Base-by-base conservation (phyloP, 2,797 vertebrate genomes). In the Nannoperca obscura region DNA sequence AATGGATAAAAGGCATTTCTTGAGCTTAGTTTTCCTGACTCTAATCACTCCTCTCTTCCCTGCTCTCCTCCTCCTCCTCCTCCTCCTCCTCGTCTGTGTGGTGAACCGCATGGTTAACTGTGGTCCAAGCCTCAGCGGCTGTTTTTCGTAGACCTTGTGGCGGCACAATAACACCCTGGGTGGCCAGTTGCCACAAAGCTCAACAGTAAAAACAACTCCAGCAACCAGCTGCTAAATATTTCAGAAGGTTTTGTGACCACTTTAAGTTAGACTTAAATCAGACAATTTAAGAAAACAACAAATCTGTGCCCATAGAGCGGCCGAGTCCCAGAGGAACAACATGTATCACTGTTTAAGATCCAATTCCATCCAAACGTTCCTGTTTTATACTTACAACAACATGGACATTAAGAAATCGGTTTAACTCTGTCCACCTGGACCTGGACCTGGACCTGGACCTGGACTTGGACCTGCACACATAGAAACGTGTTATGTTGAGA, bases 101-200 rank as follows among this genome's bases (percentile, higher is more conserved):
- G 84, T 71, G 52, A 71, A 68, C 84, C 88, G 66, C 81, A 76
- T 54, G 24, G 71, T 80, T 78, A 81, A 67, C 71, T 78, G 86
- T 7, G 79, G 85, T 73, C 71, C 46, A 46, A 80, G 65, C 64
- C 77, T 58, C 65, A 66, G 59, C 20, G 55, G 66, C 79, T 78
- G 84, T 82, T 88, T 82, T 76, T 82, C 61, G 50, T 64, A 84
- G 79, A 76, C 83, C 76, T 86, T 24, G 60, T 76, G 75, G 82
- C 82, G 53, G 82, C 78, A 75, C 71, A 80, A 42, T 79, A 86
- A 75, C 88, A 80, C 74, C 36, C 67, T 76, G 82, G 76, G 82
- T 54, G 71, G 75, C 78, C 78, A 27, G 47, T 34, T 52, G 73
- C 81, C 81, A 82, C 77, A 80, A 67, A 80, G 55, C 67, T 76